These are phyloP conservation scores for Urophycis tenuis DNA, from an alignment of 2,797 vertebrate genomes.

Conservation along the genomic window DNA sequence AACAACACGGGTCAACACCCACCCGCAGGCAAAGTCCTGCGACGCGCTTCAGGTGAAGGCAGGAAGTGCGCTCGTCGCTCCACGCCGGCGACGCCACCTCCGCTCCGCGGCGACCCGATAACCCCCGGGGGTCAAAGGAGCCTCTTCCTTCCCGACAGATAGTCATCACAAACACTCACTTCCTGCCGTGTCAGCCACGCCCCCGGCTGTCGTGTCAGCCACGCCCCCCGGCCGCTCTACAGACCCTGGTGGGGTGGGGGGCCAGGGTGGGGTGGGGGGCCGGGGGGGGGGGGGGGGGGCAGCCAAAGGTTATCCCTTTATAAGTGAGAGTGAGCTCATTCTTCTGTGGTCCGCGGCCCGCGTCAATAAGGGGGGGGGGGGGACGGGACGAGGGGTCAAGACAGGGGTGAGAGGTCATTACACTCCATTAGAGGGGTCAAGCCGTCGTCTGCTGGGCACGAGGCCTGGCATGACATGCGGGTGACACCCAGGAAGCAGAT, in stretches of 20 bases:
- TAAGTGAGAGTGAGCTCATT: neutral
- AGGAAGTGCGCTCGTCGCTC: constrained; percentile 36
- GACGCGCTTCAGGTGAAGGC: neutral
- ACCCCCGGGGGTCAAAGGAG: constrained; percentile 54
- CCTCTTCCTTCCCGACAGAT: constrained; percentile 61
- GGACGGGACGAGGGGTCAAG: neutral
- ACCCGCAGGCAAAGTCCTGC: neutral
- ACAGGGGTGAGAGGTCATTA: constrained; percentile 39
- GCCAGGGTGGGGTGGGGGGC: neutral
- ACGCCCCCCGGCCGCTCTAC: constrained; percentile 28
- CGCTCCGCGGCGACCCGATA: constrained; percentile 52
- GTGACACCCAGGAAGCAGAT: constrained; percentile 15
- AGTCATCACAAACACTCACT: constrained; percentile 53
- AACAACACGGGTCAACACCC: neutral
- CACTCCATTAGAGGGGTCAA: constrained; percentile 53
- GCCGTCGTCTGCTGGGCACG: constrained; percentile 26
- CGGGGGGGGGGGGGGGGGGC: neutral
- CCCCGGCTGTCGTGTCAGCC: constrained; percentile 11
- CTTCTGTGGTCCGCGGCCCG: neutral
- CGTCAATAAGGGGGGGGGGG: neutral
- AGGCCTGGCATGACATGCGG: constrained; percentile 24
- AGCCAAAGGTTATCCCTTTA: neutral
- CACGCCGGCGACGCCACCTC: constrained; percentile 48
- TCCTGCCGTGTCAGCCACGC: constrained; percentile 34
- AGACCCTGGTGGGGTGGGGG: too few relatives aligned